A percentile compares a stretch with the other conserved stretches of the same genome.
These are phyloP conservation scores for Bombus picipes DNA, from an alignment of 1,140 invertebrate species.

Conservation along the genomic window DNA sequence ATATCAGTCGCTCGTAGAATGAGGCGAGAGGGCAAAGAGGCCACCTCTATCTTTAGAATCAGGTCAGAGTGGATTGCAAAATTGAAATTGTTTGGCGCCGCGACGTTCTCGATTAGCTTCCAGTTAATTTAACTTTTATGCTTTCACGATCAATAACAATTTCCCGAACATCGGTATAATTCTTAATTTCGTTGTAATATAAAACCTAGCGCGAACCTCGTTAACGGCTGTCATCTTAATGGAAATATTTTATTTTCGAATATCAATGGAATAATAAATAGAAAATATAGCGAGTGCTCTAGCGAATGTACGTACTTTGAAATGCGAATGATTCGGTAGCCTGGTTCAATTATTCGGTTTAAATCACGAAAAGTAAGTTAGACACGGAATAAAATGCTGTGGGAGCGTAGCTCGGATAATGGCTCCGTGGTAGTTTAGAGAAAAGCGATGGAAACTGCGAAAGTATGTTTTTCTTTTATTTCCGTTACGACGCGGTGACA, in stretches of 20 bases:
- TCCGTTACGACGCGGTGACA: slow-evolving; percentile 59
- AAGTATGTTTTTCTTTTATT: slow-evolving; percentile 69
- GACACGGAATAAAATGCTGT: slow-evolving; percentile 38
- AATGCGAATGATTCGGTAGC: slow-evolving; percentile 35
- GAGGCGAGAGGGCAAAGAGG: background rate
- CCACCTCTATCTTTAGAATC: slow-evolving; percentile 24
- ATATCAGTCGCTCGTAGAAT: slow-evolving; percentile 41
- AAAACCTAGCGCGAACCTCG: no score
- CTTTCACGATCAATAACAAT: background rate
- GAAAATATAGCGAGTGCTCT: no score
- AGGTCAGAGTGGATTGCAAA: slow-evolving; percentile 48
- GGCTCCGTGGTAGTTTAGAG: slow-evolving; percentile 52
- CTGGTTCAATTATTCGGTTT: slow-evolving; percentile 50
- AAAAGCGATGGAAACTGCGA: slow-evolving; percentile 46
- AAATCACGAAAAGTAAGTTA: slow-evolving; percentile 14
- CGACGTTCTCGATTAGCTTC: background rate
- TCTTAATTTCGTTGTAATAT: background rate
- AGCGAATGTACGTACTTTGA: no score
- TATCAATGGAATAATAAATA: no score
- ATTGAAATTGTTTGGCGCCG: slow-evolving; percentile 9
- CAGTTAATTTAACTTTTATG: background rate
- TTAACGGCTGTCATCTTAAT: no score
- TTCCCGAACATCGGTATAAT: background rate
- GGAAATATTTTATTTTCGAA: no score
- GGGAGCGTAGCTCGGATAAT: slow-evolving; percentile 56